Conservation (phyloP, 2,113 vertebrate species). For the Calyptomena viridis region DNA sequence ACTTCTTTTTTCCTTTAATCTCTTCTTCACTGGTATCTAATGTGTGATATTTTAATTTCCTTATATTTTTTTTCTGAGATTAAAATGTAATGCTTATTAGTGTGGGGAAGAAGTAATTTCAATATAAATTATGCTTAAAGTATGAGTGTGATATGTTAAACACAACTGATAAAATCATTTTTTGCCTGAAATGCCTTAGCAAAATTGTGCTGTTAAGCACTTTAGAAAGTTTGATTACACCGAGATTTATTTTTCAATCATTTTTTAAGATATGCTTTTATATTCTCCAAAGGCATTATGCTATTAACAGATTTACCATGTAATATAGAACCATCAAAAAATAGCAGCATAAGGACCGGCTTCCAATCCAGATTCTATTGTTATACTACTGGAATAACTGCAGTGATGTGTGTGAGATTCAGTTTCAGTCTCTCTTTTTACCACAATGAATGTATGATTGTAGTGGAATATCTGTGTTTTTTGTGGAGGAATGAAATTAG, state of each 20-base stretch:
- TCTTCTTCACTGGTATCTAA: not conserved
- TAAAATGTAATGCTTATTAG: conserved; percentile 36
- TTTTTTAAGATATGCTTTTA: not conserved
- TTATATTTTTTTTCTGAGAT: not conserved
- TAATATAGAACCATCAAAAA: not conserved
- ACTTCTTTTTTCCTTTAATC: not conserved
- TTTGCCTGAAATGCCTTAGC: not conserved
- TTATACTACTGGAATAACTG: not conserved
- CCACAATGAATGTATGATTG: not conserved
- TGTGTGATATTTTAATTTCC: conserved; percentile 4
- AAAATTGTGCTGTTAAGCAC: conserved; percentile 30
- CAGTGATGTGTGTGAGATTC: not conserved
- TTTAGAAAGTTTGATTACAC: conserved; percentile 34
- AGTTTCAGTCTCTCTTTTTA: not conserved
- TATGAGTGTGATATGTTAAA: conserved; percentile 33
- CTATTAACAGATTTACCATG: not conserved
- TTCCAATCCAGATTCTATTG: not conserved
- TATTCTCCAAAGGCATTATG: not conserved
- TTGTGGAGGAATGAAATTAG: not conserved
- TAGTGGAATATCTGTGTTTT: not conserved
- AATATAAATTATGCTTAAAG: conserved; percentile 26
- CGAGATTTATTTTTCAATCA: conserved; percentile 33
- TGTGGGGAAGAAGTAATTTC: not conserved
- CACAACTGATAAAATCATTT: conserved; percentile 5
- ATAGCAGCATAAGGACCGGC: not conserved